Evolutionary conservation across 92 coral and sea anemone genomes (phyloP).

Genomic region (Micromussa lordhowensis): DNA sequence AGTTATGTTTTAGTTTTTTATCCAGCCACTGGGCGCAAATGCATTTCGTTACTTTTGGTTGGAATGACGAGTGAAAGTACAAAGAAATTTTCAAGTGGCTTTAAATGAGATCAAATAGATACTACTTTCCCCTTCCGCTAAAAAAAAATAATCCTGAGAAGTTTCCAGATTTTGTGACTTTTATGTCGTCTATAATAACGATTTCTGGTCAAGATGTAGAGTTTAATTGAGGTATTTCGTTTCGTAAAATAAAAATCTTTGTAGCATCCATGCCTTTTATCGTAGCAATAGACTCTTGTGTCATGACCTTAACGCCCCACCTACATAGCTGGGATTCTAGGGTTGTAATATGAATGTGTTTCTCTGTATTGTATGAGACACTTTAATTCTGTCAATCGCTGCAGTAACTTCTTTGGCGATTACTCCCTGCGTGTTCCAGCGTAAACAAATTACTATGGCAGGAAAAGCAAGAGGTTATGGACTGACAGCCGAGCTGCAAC

Average conservation of each 20-base stretch:
- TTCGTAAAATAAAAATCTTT: too few species aligned
- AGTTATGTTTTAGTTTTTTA: neutral
- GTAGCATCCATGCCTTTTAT: neutral
- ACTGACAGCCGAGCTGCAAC: slow-evolving; percentile 72
- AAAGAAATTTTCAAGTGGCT: neutral
- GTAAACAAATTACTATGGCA: slow-evolving; percentile 48
- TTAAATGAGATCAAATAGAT: neutral
- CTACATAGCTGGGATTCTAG: slow-evolving; percentile 38
- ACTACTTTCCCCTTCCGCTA: neutral
- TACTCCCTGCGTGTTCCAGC: neutral
- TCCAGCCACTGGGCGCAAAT: neutral
- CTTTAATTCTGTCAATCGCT: neutral
- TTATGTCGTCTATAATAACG: neutral
- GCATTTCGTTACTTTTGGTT: neutral
- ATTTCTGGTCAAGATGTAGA: neutral
- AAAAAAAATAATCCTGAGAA: neutral
- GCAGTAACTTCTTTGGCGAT: neutral
- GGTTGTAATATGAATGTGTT: neutral
- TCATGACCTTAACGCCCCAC: slow-evolving; percentile 1
- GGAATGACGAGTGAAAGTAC: neutral
- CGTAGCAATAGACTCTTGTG: neutral
- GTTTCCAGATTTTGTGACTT: neutral
- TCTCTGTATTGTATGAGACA: neutral
- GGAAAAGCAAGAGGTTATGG: slow-evolving; percentile 79
- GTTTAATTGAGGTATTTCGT: neutral